Conservation (phyloP, 2,797 vertebrate species). For the Tragelaphus eurycerus region DNA sequence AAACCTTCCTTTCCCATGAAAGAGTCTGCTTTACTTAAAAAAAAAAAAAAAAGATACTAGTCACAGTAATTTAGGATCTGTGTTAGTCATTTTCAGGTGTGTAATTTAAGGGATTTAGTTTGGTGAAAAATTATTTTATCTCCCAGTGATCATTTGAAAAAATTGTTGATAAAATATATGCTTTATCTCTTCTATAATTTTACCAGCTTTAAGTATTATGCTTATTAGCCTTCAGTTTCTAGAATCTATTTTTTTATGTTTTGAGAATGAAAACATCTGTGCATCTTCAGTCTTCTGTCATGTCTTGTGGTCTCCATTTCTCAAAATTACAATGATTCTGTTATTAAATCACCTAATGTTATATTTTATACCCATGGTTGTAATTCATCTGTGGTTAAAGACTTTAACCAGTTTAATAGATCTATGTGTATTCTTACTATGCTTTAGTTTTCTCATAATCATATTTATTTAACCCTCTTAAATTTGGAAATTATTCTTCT, state of each 20-base stretch:
- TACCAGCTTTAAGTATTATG: not conserved
- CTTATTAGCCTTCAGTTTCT: constrained; percentile 46
- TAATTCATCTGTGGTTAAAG: constrained; percentile 26
- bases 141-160: constrained; percentile 36
- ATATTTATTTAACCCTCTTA: not conserved
- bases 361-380: not conserved
- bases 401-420: not conserved
- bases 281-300: not conserved
- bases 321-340: not conserved
- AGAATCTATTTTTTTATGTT: constrained; percentile 12
- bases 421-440: not conserved
- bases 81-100: constrained; percentile 25
- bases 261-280: constrained; percentile 63
- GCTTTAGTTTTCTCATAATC: not conserved
- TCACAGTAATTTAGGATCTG: not conserved
- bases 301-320: constrained; percentile 4
- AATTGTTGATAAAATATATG: constrained; percentile 33
- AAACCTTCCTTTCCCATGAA: not conserved
- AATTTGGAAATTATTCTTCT: not conserved
- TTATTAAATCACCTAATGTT: not conserved
- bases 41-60: not conserved
- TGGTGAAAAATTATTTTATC: constrained; percentile 20
- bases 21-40: not conserved
- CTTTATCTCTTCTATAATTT: constrained; percentile 27
- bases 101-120: constrained; percentile 42